Evolutionary conservation across 2,888 invertebrate species (phyloP).

Genomic region (Pristionchus arcanus): DNA sequence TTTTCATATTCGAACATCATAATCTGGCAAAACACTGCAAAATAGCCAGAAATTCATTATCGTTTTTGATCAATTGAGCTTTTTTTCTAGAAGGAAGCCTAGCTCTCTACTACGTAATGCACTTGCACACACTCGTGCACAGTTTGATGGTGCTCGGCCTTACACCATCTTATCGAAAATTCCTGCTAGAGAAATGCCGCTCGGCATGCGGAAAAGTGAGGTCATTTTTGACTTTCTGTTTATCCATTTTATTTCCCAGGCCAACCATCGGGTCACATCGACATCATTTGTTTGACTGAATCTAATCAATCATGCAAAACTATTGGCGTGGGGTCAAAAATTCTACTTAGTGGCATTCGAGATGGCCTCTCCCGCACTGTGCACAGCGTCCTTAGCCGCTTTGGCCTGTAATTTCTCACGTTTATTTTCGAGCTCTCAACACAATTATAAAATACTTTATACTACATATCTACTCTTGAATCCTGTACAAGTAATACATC

Average conservation of each 20-base stretch:
- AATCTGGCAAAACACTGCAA: no score
- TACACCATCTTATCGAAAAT: background rate
- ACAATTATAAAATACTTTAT: background rate
- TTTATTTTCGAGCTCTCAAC: no score
- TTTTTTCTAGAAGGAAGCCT: background rate
- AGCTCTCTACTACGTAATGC: background rate
- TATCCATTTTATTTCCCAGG: no score
- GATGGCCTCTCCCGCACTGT: background rate
- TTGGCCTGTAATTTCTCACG: background rate
- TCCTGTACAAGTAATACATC: background rate
- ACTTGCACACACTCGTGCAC: background rate
- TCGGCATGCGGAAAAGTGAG: no score
- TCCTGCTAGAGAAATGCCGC: background rate
- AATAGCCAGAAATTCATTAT: no score
- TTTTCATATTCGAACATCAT: no score
- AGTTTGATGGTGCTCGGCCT: background rate
- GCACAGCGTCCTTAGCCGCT: background rate
- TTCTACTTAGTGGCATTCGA: background rate
- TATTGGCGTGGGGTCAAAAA: background rate
- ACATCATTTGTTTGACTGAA: no score
- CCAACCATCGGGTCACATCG: no score
- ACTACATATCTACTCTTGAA: background rate
- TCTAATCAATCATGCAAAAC: background rate
- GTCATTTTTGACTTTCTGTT: no score
- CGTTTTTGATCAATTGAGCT: background rate